A percentile compares a stretch with the other conserved stretches of the same genome.
Evolutionary conservation across 2,797 vertebrate genomes (phyloP).

Genomic region (Oreochromis grahami): DNA sequence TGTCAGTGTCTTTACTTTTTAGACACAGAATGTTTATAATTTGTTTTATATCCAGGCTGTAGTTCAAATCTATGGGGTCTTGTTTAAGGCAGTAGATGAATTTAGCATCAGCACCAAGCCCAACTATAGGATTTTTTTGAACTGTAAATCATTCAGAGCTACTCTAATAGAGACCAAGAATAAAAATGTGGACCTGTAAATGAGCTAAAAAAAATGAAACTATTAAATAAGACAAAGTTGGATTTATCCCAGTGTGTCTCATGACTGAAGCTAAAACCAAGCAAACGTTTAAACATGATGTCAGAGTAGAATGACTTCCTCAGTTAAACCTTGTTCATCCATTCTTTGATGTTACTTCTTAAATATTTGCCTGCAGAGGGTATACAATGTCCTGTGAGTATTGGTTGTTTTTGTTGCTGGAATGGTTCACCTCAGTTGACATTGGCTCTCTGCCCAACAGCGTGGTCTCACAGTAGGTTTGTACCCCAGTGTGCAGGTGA

Average conservation of each 20-base stretch:
- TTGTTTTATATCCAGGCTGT: not conserved
- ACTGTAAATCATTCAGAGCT: not conserved
- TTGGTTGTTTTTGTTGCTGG: conserved; percentile 58
- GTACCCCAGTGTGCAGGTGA: conserved; percentile 61
- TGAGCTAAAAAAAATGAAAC: not conserved
- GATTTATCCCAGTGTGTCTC: not conserved
- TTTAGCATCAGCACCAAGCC: not conserved
- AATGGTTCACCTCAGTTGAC: conserved; percentile 64
- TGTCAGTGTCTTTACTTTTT: not conserved
- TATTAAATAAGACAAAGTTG: not conserved
- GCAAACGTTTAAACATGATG: not conserved
- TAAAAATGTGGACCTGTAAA: not conserved
- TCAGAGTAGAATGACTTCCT: not conserved
- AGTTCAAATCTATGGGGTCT: not conserved
- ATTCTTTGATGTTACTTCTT: conserved; percentile 20
- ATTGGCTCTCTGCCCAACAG: conserved; percentile 52
- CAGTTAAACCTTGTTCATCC: not conserved
- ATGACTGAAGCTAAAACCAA: not conserved
- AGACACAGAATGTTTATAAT: not conserved
- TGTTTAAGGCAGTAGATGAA: not conserved
- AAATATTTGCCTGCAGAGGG: conserved; percentile 7
- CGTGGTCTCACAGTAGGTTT: conserved; percentile 61
- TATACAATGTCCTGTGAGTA: conserved; percentile 24
- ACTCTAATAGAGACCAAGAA: not conserved
- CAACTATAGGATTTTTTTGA: not conserved